Base-by-base conservation (phyloP, 2,888 invertebrate species). In the Acronicta leporina region DNA sequence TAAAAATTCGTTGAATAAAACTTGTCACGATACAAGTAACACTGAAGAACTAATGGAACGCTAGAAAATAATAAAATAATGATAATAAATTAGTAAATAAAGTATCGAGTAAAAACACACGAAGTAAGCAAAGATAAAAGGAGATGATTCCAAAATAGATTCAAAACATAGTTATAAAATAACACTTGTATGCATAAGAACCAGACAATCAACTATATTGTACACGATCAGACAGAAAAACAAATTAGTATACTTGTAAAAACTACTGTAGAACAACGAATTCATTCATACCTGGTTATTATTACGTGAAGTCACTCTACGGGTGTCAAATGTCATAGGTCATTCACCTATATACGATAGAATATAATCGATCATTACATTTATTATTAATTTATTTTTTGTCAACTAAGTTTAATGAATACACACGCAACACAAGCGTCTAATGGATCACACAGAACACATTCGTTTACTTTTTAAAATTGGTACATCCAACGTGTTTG, bases 311-410 rank as follows among this genome's bases (percentile, higher is more conserved):
- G 50, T 66, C 68, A 69, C 59, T 67, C 51, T 13, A 68, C 47
- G 52, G 47, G 70, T 75, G 75, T 81, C 79, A 75, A 82, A 86
- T 84, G 85, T 80, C 84, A 84, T 49, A 74, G 84, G 79, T 82
- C 80, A 74, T 61, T 67, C 66, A 75, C 75, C 73, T 77, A 69
- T 45, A 60, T 38, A 38, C 58, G 73, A 68, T 72, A 63, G 63
- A 63, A 71, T 25, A 40, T 42, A 52, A 53, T 49, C 50, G 51
- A 63, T 47, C 46, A 47, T 51, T 49, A 27, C 45, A 54, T 58
- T 38, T 45, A 64, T 33, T 46, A 43, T 13, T 50, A 53, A 42
- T 65, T 65, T 47, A 35, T 49, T 66, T 53, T 51, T 51, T 42
- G 10, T 15, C 30, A 33, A 33, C 10, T 0, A 11, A 33, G 33